A percentile compares a stretch with the other conserved stretches of the same genome.
These are phyloP conservation scores for Formica exsecta DNA, from an alignment of 1,140 invertebrate genomes.

Conservation along the genomic window DNA sequence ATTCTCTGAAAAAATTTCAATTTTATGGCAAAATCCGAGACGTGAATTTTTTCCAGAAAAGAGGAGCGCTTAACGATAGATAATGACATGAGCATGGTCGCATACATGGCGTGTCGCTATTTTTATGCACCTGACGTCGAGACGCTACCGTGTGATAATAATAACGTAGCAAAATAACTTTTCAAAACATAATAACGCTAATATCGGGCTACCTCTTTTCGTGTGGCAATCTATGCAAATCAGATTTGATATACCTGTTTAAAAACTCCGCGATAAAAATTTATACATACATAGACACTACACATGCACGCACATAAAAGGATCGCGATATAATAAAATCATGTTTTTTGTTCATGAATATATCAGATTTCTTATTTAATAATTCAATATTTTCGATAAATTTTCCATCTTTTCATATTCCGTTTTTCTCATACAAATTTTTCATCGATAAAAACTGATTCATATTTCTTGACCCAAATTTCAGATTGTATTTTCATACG, in stretches of 20 bases:
- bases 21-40: conserved; percentile 3
- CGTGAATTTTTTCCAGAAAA: conserved; percentile 32
- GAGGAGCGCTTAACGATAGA: conserved; percentile 19
- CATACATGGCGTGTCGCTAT: conserved; percentile 20
- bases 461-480: conserved; percentile 40
- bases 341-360: neutral
- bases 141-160: conserved; percentile 44
- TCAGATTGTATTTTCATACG: conserved; percentile 26
- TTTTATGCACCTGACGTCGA: conserved; percentile 56
- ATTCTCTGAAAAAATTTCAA: conserved; percentile 29
- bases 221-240: conserved; percentile 9
- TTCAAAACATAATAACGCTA: conserved; percentile 37
- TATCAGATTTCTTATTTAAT: conserved; percentile 3
- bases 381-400: neutral
- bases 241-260: conserved; percentile 13
- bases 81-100: conserved; percentile 17
- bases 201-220: neutral
- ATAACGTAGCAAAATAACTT: conserved; percentile 50
- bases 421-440: conserved; percentile 22
- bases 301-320: neutral
- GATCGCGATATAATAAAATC: neutral
- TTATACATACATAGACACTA: neutral
- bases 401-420: conserved; percentile 19
- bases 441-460: conserved; percentile 42
- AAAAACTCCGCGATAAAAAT: conserved; percentile 12